phyloP scores from a whole-genome alignment of 2,797 vertebrate species.

The Tinamus major region DNA sequence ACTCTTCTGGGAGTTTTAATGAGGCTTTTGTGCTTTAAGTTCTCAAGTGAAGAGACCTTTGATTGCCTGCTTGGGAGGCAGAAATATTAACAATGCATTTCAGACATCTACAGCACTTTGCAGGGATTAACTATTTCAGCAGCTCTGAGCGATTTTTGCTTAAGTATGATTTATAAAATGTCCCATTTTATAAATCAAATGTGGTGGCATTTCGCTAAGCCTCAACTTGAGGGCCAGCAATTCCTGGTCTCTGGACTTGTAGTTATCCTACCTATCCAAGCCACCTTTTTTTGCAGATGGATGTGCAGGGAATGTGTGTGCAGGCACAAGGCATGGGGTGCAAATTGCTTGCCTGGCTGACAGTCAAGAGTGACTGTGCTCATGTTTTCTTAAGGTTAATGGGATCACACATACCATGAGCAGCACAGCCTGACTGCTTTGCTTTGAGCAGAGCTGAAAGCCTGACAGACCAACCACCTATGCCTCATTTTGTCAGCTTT shows the following conservation, averaged over 20 bases:
- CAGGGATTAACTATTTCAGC: not conserved
- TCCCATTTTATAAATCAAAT: not conserved
- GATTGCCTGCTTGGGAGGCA: not conserved
- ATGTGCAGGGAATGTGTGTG: not conserved
- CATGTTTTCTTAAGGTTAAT: not conserved
- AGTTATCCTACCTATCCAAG: not conserved
- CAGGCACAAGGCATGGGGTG: not conserved
- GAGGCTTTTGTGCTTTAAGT: not conserved
- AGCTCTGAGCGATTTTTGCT: not conserved
- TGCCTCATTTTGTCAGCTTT: not conserved
- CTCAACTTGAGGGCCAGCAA: not conserved
- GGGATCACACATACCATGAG: not conserved
- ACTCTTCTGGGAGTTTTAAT: not conserved
- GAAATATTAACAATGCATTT: not conserved
- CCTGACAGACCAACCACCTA: not conserved
- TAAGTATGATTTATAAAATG: not conserved
- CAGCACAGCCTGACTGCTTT: not conserved
- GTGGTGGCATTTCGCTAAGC: not conserved
- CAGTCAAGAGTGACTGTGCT: not conserved
- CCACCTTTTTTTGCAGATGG: not conserved
- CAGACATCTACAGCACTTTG: not conserved
- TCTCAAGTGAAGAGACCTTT: not conserved
- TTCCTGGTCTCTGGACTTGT: not conserved
- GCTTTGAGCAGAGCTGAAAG: not conserved
- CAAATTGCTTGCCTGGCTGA: not conserved